phyloP scores from a whole-genome alignment of 1,140 invertebrate genomes.

The Cyrtorhinus lividipennis region DNA sequence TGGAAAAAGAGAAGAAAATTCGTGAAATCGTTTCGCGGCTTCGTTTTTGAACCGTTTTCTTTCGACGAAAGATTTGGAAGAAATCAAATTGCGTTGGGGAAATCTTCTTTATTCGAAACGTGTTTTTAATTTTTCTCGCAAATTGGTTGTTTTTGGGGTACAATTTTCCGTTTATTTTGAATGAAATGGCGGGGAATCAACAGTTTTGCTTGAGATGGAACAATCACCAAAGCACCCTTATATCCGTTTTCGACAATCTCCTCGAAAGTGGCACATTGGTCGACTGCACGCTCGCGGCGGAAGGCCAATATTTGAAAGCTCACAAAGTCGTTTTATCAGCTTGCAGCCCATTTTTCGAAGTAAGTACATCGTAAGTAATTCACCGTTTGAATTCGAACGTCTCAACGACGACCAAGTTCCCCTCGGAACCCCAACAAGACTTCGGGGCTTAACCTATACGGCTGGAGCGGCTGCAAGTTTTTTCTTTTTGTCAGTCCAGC shows the following conservation, averaged over 20 bases:
- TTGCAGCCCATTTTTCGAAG: conserved; percentile 90
- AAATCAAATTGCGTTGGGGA: too few species aligned
- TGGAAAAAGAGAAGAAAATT: too few species aligned
- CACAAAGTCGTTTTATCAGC: conserved; percentile 88
- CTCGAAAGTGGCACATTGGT: conserved; percentile 80
- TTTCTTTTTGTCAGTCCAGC: conserved; percentile 5
- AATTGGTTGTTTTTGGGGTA: background rate
- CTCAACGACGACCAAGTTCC: too few species aligned
- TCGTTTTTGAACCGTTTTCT: too few species aligned
- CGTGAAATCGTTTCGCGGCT: too few species aligned
- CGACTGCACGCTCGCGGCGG: conserved; percentile 82
- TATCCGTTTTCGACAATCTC: conserved; percentile 81
- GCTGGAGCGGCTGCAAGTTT: background rate
- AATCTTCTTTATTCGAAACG: too few species aligned
- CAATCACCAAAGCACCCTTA: conserved; percentile 82
- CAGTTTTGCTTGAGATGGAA: conserved; percentile 82
- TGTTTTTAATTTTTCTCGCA: too few species aligned
- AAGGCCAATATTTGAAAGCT: conserved; percentile 79
- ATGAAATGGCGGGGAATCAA: conserved; percentile 21
- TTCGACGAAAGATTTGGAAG: too few species aligned
- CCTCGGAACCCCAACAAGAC: conserved; percentile 82
- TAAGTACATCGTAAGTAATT: conserved; percentile 29
- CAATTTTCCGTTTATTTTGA: too few species aligned
- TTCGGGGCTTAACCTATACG: conserved; percentile 38
- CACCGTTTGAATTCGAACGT: too few species aligned